These are phyloP conservation scores for Drosophila lowei DNA, from an alignment of 1,140 invertebrate species.

Conservation along the genomic window DNA sequence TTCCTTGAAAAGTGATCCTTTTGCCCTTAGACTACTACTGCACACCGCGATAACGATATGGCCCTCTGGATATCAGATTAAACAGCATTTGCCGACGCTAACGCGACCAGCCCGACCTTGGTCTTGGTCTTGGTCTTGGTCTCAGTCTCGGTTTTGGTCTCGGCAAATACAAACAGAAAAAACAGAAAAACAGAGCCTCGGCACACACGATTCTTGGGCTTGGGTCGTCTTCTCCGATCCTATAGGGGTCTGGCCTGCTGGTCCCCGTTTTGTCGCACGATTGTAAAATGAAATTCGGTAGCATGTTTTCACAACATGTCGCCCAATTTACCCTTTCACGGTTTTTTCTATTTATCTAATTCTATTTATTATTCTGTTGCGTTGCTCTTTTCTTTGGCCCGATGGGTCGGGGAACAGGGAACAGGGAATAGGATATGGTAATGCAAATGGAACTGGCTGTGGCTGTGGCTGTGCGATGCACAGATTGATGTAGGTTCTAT, in stretches of 20 bases:
- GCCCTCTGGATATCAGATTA: constrained; percentile 54
- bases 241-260: constrained; percentile 1
- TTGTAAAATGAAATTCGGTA: constrained; percentile 76
- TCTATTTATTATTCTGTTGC: constrained; percentile 30
- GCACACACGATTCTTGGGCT: constrained; percentile 23
- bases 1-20: constrained; percentile 79
- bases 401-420: not conserved
- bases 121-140: not conserved
- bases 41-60: constrained; percentile 59
- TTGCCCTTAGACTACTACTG: constrained; percentile 19
- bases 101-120: constrained; percentile 35
- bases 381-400: constrained; percentile 6
- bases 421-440: not conserved
- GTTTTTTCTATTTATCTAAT: constrained; percentile 50
- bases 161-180: constrained; percentile 29
- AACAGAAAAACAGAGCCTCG: constrained; percentile 3
- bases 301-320: constrained; percentile 80
- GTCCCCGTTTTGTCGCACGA: constrained; percentile 56
- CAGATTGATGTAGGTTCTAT: constrained; percentile 9
- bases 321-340: constrained; percentile 78
- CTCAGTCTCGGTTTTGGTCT: constrained; percentile 24
- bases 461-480: not conserved
- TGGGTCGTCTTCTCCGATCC: constrained; percentile 7
- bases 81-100: constrained; percentile 55
- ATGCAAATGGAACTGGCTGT: not conserved